phyloP scores from a whole-genome alignment of 2,888 invertebrate species.

The Odontocolon sp. region DNA sequence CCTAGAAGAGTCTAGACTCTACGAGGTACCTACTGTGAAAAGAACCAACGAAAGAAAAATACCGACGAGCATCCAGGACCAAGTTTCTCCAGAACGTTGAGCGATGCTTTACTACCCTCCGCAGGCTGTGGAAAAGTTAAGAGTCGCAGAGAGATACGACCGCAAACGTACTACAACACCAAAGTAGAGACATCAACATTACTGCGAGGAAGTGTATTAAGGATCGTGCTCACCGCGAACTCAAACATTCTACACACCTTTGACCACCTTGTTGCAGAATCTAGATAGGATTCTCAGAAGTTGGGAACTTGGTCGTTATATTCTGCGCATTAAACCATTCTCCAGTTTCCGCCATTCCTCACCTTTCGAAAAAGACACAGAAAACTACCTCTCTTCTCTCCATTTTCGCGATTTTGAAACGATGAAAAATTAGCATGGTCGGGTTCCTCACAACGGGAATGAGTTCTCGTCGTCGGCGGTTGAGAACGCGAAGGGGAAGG shows the following conservation, averaged over 20 bases:
- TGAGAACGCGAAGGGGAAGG: slow-evolving; percentile 44
- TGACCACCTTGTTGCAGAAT: slow-evolving; percentile 37
- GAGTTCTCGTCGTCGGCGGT: slow-evolving; percentile 33
- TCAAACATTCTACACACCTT: slow-evolving; percentile 65
- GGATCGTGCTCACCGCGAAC: slow-evolving; percentile 66
- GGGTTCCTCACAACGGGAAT: slow-evolving; percentile 30
- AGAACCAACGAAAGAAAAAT: slow-evolving; percentile 36
- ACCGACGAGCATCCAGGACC: slow-evolving; percentile 22
- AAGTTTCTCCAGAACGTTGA: slow-evolving; percentile 47
- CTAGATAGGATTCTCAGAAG: slow-evolving; percentile 75
- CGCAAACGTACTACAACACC: too few relatives aligned
- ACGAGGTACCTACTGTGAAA: background rate
- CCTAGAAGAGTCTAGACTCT: slow-evolving; percentile 13
- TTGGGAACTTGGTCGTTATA: slow-evolving; percentile 76
- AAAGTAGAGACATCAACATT: slow-evolving; percentile 35
- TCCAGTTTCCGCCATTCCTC: too few relatives aligned
- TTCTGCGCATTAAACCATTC: too few relatives aligned
- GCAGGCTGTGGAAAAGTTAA: slow-evolving; percentile 68
- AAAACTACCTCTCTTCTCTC: too few relatives aligned
- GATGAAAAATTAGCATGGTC: slow-evolving; percentile 3
- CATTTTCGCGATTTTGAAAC: too few relatives aligned
- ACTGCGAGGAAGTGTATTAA: slow-evolving; percentile 71
- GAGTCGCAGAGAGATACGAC: slow-evolving; percentile 40
- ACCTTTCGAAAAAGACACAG: too few relatives aligned
- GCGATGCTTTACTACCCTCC: slow-evolving; percentile 70